Evolutionary conservation across 1,140 invertebrate species (phyloP), one percentile per base, ranked within the genome.

Genomic region (Monochamus saltuarius): DNA sequence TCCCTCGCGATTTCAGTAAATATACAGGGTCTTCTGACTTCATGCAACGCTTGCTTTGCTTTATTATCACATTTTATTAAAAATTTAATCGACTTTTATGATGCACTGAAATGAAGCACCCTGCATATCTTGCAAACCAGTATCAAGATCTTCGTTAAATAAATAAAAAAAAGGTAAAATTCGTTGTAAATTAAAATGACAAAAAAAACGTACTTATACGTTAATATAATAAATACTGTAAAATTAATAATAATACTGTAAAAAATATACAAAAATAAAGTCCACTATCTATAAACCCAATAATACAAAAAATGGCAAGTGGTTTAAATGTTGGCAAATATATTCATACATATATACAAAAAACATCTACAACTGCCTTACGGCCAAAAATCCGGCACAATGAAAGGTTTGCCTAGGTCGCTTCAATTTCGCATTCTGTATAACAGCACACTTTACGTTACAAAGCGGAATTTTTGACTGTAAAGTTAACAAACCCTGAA

Each of bases 261-360:
- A 62, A 65, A 65, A 65, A 63, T 60, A 36, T 65, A 65, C 59
- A 65, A 65, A 65, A 61, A 58, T 65, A 65, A 63, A 54, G 58
- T 47, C 34, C 39, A 51, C 59, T 59, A 10, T 56, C 46, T 39
- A 57, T 46, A 17, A 56, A 64, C 42, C 59, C 59, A 61, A 29
- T 61, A 61, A 40, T 60, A 52, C 38, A 52, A 38, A 65, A 62
- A 63, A 66, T 66, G 65, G 65, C 65, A 66, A 66, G 65, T 66
- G 37, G 56, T 59, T 52, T 49, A 54, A 61, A 50, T 59, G 19
- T 56, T 61, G 61, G 57, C 57, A 66, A 61, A 46, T 42, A 62
- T 59, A 52, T 59, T 52, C 55, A 36, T 61, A 61, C 58, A 62
- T 66, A 56, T 56, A 45, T 56, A 56, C 53, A 56, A 56, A 55